Evolutionary conservation across 2,888 invertebrate species (phyloP).

Genomic region (Dryobota labecula): DNA sequence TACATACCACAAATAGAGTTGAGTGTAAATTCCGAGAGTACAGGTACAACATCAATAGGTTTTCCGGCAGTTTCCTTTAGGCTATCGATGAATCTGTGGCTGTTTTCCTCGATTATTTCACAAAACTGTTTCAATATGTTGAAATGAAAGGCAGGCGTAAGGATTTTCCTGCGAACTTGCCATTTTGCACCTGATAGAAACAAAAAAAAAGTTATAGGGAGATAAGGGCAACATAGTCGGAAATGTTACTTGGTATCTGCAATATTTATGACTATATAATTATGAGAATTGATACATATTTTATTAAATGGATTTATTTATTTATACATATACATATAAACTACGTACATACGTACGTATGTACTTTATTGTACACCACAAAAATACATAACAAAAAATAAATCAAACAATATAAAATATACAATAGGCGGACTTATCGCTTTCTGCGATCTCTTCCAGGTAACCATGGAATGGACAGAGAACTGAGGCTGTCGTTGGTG

Average conservation of each 20-base stretch:
- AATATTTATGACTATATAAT: background rate
- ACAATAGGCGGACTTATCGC: no score
- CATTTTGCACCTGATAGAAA: slow-evolving; percentile 88
- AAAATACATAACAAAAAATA: no score
- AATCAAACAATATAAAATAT: no score
- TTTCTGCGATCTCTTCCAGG: no score
- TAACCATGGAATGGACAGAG: no score
- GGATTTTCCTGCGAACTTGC: slow-evolving; percentile 91
- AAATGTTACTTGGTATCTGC: background rate
- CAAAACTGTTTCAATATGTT: slow-evolving; percentile 89
- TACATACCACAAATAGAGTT: slow-evolving; percentile 92
- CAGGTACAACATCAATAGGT: slow-evolving; percentile 87
- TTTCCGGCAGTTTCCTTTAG: slow-evolving; percentile 73
- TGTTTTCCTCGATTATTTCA: slow-evolving; percentile 85
- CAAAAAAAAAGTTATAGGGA: background rate
- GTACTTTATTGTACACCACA: no score
- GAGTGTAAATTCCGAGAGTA: slow-evolving; percentile 90
- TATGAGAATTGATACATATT: background rate
- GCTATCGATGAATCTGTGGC: slow-evolving; percentile 77
- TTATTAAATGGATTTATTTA: background rate
- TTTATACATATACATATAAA: no score
- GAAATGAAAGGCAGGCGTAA: slow-evolving; percentile 92
- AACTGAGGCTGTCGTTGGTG: no score
- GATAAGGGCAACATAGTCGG: background rate
- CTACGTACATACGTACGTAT: no score